Conservation (phyloP, 2,797 vertebrate species). For the Poeciliopsis paucimaculata region DNA sequence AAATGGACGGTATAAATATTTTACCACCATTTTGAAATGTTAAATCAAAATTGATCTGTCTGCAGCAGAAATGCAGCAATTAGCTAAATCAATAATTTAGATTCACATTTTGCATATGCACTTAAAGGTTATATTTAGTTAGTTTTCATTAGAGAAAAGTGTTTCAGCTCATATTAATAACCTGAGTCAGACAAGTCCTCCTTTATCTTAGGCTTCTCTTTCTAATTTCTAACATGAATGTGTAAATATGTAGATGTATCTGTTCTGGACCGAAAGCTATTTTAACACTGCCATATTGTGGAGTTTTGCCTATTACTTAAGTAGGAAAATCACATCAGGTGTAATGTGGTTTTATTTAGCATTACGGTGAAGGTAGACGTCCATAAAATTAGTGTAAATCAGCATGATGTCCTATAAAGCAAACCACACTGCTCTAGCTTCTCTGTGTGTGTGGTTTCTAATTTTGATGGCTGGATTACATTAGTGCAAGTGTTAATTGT, state of each 20-base stretch:
- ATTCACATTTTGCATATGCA: background rate
- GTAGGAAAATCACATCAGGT: background rate
- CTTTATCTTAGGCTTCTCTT: background rate
- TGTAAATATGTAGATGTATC: background rate
- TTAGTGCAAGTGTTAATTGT: conserved; percentile 5
- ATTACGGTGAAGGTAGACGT: background rate
- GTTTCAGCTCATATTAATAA: background rate
- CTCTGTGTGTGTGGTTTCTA: background rate
- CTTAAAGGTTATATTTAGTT: background rate
- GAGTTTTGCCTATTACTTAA: background rate
- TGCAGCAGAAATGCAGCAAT: conserved; percentile 1
- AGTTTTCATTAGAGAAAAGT: conserved; percentile 1
- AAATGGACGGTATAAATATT: background rate
- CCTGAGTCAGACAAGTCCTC: background rate
- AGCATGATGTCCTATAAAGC: background rate
- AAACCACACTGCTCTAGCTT: background rate
- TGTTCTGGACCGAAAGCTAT: background rate
- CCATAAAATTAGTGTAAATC: background rate
- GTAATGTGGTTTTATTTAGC: background rate
- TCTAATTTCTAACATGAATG: background rate
- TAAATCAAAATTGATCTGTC: conserved; percentile 4
- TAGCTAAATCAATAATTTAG: background rate
- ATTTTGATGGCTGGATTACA: conserved; percentile 12
- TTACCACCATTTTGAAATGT: background rate
- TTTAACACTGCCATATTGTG: background rate